Base-by-base conservation (phyloP, 2,888 invertebrate genomes). In the Parnassius mnemosyne region DNA sequence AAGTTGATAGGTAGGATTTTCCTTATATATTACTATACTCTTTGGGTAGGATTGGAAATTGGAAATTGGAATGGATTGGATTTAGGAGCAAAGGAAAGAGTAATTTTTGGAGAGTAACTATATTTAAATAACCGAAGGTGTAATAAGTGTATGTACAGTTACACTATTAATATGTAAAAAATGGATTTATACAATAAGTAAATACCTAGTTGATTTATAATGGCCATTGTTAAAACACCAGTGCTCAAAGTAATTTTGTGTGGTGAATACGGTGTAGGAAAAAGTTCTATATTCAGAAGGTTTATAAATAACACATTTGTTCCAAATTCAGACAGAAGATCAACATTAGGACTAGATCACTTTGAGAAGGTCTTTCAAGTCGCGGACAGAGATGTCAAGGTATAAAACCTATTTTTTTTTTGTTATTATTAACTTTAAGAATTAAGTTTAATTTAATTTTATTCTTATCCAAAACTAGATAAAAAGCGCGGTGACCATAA, bases 201-300 rank as follows among this genome's bases (percentile, higher is more conserved):
- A 52, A 51, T 3, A n/a, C n/a, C n/a, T n/a, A 13, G 13, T 43
- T 11, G 55, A 61, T 49, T n/a, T 13, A 74, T 64, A 69, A 97
- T 97, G 97, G 97, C 97, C 78, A 94, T 95, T 74, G 94, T 96
- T 61, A 95, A 95, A 87, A 94, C 95, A 72, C 97, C 97, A 34
- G 96, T 96, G 75, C 94, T 96, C 74, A 98, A 98, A 94, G 96
- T 98, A 47, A 98, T 98, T 78, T 92, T 98, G 65, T 97, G 97
- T 85, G 98, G 98, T 50, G 98, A 98, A 92, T 98, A 97, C 88
- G 98, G 98, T 62, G 98, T 98, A 25, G 98, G 98, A 47, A 98
- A 98, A 91, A 97, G 96, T 82, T 98, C 98, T 25, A 88, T 98
- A 71, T 98, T 98, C 83, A 94, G 98, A 61, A 93, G 98, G 69